Evolutionary conservation across 1,140 invertebrate species (phyloP).

Genomic region (Bombyx mandarina): DNA sequence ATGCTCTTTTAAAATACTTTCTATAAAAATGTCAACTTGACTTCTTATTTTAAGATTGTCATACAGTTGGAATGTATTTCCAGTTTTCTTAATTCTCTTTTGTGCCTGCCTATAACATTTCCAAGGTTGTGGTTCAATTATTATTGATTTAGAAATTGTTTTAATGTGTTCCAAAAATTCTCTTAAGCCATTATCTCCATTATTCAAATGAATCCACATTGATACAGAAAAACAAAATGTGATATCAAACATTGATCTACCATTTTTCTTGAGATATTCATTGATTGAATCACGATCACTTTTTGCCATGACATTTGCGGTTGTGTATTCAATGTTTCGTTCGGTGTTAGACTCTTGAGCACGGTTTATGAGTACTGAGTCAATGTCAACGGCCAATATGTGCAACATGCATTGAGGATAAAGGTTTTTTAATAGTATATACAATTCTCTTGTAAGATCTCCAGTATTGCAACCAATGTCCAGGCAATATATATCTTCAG

Average conservation of each 20-base stretch:
- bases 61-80: slow-evolving; percentile 74
- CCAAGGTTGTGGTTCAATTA: slow-evolving; percentile 88
- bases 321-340: slow-evolving; percentile 69
- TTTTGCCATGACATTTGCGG: slow-evolving; percentile 75
- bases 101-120: slow-evolving; percentile 83
- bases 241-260: slow-evolving; percentile 75
- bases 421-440: slow-evolving; percentile 68
- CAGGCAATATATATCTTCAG: slow-evolving; percentile 69
- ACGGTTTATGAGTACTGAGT: slow-evolving; percentile 77
- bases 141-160: slow-evolving; percentile 69
- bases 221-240: slow-evolving; percentile 86
- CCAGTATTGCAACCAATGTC: slow-evolving; percentile 88
- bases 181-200: slow-evolving; percentile 79
- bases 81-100: slow-evolving; percentile 76
- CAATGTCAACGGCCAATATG: slow-evolving; percentile 82
- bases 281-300: slow-evolving; percentile 46
- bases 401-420: slow-evolving; percentile 56
- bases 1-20: slow-evolving; percentile 70
- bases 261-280: slow-evolving; percentile 53
- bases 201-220: slow-evolving; percentile 91
- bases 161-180: slow-evolving; percentile 74
- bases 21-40: slow-evolving; percentile 75
- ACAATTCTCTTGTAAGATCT: slow-evolving; percentile 75
- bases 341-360: slow-evolving; percentile 71
- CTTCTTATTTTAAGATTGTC: slow-evolving; percentile 72